A percentile compares a stretch with the other conserved stretches of the same genome.
Conservation (phyloP, 2,113 vertebrate species). For the Myrmecobius fasciatus region DNA sequence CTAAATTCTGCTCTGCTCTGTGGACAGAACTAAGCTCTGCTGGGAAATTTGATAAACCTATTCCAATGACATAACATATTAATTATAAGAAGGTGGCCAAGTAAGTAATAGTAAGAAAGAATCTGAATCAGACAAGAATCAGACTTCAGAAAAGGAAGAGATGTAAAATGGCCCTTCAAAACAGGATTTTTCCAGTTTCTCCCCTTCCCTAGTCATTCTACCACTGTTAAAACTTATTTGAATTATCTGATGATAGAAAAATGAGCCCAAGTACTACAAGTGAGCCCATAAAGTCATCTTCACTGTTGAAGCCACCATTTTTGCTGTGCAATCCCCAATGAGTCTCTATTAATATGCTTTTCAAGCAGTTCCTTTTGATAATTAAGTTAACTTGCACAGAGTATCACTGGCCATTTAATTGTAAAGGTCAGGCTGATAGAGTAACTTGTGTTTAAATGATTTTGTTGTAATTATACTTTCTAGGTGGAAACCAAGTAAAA, state of each 20-base stretch:
- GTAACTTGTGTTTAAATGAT: background rate
- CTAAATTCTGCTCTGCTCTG: background rate
- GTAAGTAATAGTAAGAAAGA: background rate
- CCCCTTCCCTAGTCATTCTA: background rate
- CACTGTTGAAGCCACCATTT: background rate
- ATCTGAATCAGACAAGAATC: background rate
- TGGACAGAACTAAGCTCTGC: background rate
- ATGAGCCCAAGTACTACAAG: background rate
- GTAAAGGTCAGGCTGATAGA: background rate
- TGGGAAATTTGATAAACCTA: background rate
- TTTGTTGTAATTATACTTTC: background rate
- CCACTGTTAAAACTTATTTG: background rate
- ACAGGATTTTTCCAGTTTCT: background rate
- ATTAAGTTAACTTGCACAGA: background rate
- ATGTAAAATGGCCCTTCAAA: background rate
- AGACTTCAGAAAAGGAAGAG: background rate
- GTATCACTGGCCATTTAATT: background rate
- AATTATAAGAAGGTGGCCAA: background rate
- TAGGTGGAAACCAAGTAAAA: background rate
- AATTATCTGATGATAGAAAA: background rate
- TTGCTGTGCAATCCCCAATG: background rate
- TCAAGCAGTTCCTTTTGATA: background rate
- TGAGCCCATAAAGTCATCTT: background rate
- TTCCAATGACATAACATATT: background rate
- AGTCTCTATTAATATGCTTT: background rate